A percentile compares a stretch with the other conserved stretches of the same genome.
Conservation (phyloP, 2,888 invertebrate species). For the Chrysopilus asiliformis region DNA sequence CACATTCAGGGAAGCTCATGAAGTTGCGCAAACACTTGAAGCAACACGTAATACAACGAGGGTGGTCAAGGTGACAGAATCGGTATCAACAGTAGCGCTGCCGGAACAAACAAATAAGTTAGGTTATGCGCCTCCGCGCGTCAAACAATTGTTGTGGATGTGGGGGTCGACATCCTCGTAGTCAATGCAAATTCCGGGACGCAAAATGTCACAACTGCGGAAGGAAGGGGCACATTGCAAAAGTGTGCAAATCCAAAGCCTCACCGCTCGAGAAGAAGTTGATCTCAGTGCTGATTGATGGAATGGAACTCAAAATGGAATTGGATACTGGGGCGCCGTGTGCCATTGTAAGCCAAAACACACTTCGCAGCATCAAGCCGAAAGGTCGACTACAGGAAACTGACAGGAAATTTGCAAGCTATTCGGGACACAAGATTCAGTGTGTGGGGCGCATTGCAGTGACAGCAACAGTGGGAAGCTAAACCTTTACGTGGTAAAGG, state of each 20-base stretch:
- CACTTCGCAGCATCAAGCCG: background rate
- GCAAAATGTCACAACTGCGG: background rate
- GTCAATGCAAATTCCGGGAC: background rate
- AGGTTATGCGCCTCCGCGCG: background rate
- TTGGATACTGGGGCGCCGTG: conserved; percentile 9
- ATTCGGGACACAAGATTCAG: background rate
- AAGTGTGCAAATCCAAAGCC: background rate
- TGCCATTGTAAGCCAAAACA: conserved; percentile 1
- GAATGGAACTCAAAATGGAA: conserved; percentile 10
- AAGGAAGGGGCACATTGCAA: background rate
- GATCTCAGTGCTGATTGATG: no score
- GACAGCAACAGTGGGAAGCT: background rate
- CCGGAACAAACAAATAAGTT: conserved; percentile 1
- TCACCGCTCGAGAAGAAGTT: no score
- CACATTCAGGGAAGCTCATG: background rate
- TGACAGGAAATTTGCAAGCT: background rate
- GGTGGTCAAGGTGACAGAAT: background rate
- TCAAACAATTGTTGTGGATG: background rate
- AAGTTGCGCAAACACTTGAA: conserved; percentile 1
- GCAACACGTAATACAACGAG: background rate
- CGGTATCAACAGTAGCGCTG: no score
- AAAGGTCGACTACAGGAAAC: background rate
- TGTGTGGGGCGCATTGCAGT: background rate
- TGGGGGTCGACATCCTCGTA: background rate
- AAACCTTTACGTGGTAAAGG: background rate